Percentiles rank a stretch among this genome's conserved stretches.
phyloP scores from a whole-genome alignment of 2,888 invertebrate genomes.

The Carterocephalus palaemon region DNA sequence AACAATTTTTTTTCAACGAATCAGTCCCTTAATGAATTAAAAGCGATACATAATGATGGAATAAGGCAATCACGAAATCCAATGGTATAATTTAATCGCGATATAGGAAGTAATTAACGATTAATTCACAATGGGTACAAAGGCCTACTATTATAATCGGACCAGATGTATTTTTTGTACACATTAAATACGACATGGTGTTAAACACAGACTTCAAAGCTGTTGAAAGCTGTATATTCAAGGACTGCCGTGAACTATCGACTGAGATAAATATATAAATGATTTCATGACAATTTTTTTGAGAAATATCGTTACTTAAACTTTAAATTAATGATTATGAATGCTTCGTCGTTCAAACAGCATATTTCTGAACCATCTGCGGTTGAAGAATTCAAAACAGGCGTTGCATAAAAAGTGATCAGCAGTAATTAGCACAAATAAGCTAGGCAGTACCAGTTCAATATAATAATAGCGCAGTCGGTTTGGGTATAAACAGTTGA shows the following conservation, averaged over 20 bases:
- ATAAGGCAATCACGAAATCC: conserved; percentile 22
- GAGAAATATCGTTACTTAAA: neutral
- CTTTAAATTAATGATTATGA: neutral
- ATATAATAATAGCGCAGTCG: conserved; percentile 8
- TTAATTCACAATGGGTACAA: conserved; percentile 36
- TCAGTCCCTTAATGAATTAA: conserved; percentile 20
- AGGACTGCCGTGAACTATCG: too few species aligned
- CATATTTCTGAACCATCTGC: conserved; percentile 3
- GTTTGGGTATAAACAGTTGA: conserved; percentile 20
- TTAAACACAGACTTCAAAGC: conserved; percentile 1
- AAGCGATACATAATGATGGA: conserved; percentile 14
- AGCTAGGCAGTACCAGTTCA: conserved; percentile 1
- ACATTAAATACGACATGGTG: conserved; percentile 15
- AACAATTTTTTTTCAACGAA: conserved; percentile 1
- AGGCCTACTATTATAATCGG: conserved; percentile 30
- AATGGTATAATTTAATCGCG: conserved; percentile 34
- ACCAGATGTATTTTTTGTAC: conserved; percentile 32
- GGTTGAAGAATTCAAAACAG: neutral
- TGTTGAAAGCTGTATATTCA: too few species aligned
- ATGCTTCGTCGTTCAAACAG: neutral
- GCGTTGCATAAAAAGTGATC: conserved; percentile 8
- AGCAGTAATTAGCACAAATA: conserved; percentile 11
- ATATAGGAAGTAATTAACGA: conserved; percentile 40
- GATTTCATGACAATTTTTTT: too few species aligned
- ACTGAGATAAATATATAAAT: too few species aligned